Conservation (phyloP, 2,113 vertebrate species). For the Hippocampus mohnikei region DNA sequence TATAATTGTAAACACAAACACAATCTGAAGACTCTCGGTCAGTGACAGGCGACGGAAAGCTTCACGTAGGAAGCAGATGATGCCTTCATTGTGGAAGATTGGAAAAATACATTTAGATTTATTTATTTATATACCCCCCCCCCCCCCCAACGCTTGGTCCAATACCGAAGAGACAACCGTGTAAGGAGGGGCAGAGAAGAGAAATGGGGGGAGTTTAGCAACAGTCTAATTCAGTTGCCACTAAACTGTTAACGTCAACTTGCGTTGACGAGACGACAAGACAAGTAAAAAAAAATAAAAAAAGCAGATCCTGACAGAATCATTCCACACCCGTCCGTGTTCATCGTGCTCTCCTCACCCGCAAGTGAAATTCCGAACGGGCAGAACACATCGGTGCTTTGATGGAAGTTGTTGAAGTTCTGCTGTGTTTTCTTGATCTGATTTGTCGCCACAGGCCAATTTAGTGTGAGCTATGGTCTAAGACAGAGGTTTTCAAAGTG, state of each 20-base stretch:
- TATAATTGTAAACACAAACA: constrained; percentile 52
- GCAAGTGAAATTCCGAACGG: constrained; percentile 51
- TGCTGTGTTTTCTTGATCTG: constrained; percentile 11
- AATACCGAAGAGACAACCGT: constrained; percentile 42
- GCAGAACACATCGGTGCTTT: constrained; percentile 47
- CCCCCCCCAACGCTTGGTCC: constrained; percentile 48
- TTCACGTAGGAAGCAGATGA: constrained; percentile 34
- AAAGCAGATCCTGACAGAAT: constrained; percentile 57
- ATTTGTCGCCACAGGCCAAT: constrained; percentile 44
- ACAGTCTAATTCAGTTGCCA: constrained; percentile 64
- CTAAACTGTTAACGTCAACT: constrained; percentile 56
- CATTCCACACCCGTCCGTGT: constrained; percentile 20
- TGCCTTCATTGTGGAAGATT: constrained; percentile 30
- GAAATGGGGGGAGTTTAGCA: constrained; percentile 31
- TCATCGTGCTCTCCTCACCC: constrained; percentile 34
- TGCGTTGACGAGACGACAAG: constrained; percentile 51
- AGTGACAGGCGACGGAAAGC: constrained; percentile 28
- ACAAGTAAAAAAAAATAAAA: constrained; percentile 40
- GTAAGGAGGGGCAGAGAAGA: constrained; percentile 22
- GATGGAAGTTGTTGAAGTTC: constrained; percentile 52
- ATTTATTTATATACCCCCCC: neutral
- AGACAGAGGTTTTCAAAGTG: neutral
- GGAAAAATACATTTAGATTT: constrained; percentile 39
- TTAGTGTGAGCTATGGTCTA: constrained; percentile 19
- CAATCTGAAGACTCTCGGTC: constrained; percentile 40